Base-by-base conservation (phyloP, 2,888 invertebrate species). In the Apodemia zela region DNA sequence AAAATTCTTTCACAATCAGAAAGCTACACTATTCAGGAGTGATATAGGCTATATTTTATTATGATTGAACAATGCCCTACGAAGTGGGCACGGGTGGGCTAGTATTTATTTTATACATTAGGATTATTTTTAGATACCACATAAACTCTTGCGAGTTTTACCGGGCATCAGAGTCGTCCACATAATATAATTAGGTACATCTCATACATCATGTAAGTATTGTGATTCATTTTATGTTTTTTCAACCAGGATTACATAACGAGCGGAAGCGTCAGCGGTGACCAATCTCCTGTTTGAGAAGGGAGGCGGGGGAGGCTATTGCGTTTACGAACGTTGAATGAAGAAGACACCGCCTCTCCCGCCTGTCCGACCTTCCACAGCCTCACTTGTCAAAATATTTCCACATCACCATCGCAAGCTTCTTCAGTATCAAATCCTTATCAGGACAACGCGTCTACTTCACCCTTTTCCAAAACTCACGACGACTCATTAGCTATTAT, bases 251-350 rank as follows among this genome's bases (percentile, higher is more conserved):
- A 92, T 69, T 91, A 90, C 77, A 90, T 89, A 71, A 87, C 86
- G 3, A 88, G 89, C 65, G 90, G 90, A 18, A 90, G 89, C 65
- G 89, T 86, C 3, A 91, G 90, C 72, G 90, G 90, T 0, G 89
- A 90, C 8, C 89, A 89, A 72, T 91, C 92, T 25, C 90, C 92
- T 5, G 92, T 92, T 77, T 92, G 92, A 92, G 90, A 78, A 62
- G 87, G 76, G 79, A 82, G 85, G 91, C 91, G 91, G 90, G 92
- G 85, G 91, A 88, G 89, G 89, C 80, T 84, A 66, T 74, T 78
- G 76, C 89, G 88, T 81, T 86, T 90, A 80, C 84, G 84, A 77
- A 89, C 89, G 69, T 77, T 89, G 72, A 82, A 85, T 64, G 90
- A 89, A 79, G 90, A 91, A 77, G 89, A 89, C 72, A 85, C 86